Percentiles rank a stretch among this genome's conserved stretches.
Evolutionary conservation across 1,140 invertebrate species (phyloP).

Genomic region (Zaprionus kolodkinae): DNA sequence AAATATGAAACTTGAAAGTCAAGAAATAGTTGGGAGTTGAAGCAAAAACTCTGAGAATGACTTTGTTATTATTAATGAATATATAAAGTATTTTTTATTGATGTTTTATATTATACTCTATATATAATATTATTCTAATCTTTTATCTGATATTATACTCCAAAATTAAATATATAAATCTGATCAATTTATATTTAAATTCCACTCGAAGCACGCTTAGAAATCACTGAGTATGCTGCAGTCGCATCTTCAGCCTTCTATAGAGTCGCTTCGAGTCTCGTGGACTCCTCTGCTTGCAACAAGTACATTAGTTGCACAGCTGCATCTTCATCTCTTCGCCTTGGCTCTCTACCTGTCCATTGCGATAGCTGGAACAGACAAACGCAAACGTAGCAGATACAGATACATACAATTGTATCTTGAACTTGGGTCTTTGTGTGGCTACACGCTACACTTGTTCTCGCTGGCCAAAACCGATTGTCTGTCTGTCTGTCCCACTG

Average conservation of each 20-base stretch:
- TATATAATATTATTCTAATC: too few relatives aligned
- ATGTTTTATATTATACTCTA: too few relatives aligned
- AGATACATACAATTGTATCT: slow-evolving; percentile 78
- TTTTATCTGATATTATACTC: too few relatives aligned
- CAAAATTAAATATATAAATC: too few relatives aligned
- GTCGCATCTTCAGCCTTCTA: not conserved
- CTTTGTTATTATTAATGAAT: too few relatives aligned
- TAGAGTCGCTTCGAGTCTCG: not conserved
- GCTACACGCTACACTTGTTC: slow-evolving; percentile 68
- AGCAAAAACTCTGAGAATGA: too few relatives aligned
- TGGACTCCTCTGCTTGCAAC: not conserved
- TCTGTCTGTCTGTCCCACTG: not conserved
- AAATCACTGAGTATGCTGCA: not conserved
- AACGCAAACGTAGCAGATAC: not conserved
- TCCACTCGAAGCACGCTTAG: too few relatives aligned
- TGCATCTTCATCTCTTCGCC: slow-evolving; percentile 36
- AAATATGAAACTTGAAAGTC: too few relatives aligned
- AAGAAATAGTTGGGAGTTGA: too few relatives aligned
- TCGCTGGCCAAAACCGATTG: slow-evolving; percentile 22
- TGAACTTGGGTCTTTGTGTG: slow-evolving; percentile 49
- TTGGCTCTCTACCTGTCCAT: slow-evolving; percentile 34
- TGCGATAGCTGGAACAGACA: slow-evolving; percentile 21
- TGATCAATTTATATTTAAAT: too few relatives aligned
- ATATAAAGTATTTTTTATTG: too few relatives aligned
- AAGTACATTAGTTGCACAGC: slow-evolving; percentile 78